phyloP scores from a whole-genome alignment of 2,888 invertebrate genomes.

The Spilarctia lutea region DNA sequence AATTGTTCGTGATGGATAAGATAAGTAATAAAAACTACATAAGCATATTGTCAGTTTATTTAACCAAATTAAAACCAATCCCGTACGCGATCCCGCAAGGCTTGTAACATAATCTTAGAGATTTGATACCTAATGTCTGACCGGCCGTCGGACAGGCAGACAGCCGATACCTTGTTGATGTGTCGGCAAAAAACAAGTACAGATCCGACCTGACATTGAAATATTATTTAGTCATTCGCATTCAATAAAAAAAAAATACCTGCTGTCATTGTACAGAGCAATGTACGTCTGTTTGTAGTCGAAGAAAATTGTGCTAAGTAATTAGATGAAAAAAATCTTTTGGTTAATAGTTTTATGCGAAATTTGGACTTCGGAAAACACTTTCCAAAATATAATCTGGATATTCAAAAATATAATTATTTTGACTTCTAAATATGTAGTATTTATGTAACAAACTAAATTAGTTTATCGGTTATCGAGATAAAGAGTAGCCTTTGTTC shows the following conservation, averaged over 20 bases:
- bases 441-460: no score
- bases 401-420: neutral
- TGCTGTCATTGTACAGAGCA: constrained; percentile 34
- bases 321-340: no score
- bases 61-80: constrained; percentile 27
- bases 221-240: constrained; percentile 23
- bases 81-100: constrained; percentile 57
- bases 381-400: neutral
- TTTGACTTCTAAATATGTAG: neutral
- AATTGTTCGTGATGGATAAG: no score
- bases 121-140: constrained; percentile 15
- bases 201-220: constrained; percentile 38
- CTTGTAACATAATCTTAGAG: constrained; percentile 42
- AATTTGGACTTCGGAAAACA: neutral
- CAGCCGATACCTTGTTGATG: constrained; percentile 28
- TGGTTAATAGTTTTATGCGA: no score
- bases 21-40: neutral
- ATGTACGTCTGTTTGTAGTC: constrained; percentile 15
- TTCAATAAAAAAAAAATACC: constrained; percentile 27
- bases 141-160: constrained; percentile 15
- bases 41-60: neutral
- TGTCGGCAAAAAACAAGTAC: constrained; percentile 37
- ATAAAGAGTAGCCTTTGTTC: no score
- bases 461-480: no score
- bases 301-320: no score